Evolutionary conservation across 2,888 invertebrate genomes (phyloP), one percentile per base, ranked within the genome.

Genomic region (Meganola albula): DNA sequence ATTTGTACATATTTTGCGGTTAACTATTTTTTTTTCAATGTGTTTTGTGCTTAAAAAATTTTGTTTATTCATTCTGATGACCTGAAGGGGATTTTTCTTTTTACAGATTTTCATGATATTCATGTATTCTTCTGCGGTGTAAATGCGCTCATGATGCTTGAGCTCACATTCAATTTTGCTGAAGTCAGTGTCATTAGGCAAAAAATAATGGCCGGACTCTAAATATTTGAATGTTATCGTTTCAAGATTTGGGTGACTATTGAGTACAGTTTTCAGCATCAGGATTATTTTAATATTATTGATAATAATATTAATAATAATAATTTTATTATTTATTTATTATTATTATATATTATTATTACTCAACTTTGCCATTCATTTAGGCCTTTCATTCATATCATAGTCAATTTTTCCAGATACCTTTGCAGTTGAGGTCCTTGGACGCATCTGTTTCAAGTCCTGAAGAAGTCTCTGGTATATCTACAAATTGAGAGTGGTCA

Each of bases 111-210:
- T 31, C 18, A 41, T 42, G 10, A 42, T 20, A 9, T 31, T 34
- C 8, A 35, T 38, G 22, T 37, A 32, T 10, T 38, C 35, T 20
- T 35, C 30, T 13, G 12, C 23, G 16, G 44, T 40, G 30, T 35
- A 44, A 10, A 37, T 24, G 5, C 40, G 21, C 8, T 34, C 25
- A 12, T 40, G 34, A 10, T 21, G 24, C 25, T 40, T 37, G 2
- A 33, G 20, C 9, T 34, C 28, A 10, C 14, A 27, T 30, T 41
- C 35, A 24, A 41, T 34, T 6, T 37, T 27, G 9, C 18, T 23
- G n/a, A 37, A 38, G 24, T 42, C 33, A 5, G 34, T 37, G 10
- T 42, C 37, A 27, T 35, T 38, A 1, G 41, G 28, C 12, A 37
- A 29, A 9, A 28, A 34, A 4, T 12, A 20, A 11, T 38, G 34